Evolutionary conservation across 2,797 vertebrate species (phyloP).

Genomic region (Silurus aristotelis): DNA sequence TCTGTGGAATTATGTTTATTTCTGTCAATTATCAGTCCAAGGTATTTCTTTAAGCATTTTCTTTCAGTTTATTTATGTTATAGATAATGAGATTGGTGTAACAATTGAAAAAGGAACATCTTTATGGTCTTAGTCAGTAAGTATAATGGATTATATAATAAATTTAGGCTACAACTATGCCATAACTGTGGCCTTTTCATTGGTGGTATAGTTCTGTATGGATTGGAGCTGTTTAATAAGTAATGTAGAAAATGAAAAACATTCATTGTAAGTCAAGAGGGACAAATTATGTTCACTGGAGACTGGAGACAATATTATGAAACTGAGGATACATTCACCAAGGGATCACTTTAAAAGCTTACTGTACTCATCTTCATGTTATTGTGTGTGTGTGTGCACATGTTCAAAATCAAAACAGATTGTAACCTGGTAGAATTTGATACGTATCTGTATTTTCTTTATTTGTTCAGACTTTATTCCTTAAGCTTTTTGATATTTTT

Average conservation of each 20-base stretch:
- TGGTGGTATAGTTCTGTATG: constrained; percentile 6
- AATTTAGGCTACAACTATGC: constrained; percentile 12
- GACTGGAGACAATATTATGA: constrained; percentile 5
- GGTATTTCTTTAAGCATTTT: background rate
- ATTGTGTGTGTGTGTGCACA: background rate
- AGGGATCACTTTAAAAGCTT: background rate
- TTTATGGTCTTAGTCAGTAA: background rate
- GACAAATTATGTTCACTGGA: constrained; percentile 12
- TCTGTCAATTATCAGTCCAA: background rate
- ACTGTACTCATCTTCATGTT: background rate
- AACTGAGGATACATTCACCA: background rate
- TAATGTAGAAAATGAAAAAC: constrained; percentile 29
- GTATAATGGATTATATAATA: background rate
- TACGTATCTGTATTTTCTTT: background rate
- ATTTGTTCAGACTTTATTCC: background rate
- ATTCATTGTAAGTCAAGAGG: constrained; percentile 32
- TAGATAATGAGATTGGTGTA: background rate
- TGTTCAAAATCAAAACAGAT: constrained; percentile 13
- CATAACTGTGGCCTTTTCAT: background rate
- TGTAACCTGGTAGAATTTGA: background rate
- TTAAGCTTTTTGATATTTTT: constrained; percentile 8
- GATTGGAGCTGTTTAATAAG: constrained; percentile 30
- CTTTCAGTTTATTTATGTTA: background rate
- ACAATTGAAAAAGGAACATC: background rate
- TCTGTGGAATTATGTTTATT: background rate